Percentiles rank a stretch among this genome's conserved stretches.
phyloP scores from a whole-genome alignment of 2,113 vertebrate genomes.

The Salvelinus sp. region DNA sequence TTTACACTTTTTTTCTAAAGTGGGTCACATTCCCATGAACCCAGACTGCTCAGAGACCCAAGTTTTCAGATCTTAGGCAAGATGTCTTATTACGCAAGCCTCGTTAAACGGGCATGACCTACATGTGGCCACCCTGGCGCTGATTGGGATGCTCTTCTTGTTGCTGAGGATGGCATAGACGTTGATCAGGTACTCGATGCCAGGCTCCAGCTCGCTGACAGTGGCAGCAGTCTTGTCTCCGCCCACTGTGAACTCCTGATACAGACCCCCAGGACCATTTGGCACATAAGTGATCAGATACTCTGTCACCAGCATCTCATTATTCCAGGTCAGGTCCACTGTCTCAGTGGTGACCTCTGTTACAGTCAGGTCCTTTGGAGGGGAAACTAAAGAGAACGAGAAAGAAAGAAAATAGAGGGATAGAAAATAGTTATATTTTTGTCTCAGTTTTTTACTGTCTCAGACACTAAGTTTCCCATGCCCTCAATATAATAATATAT shows the following conservation, averaged over 20 bases:
- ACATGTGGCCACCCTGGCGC: slow-evolving; percentile 89
- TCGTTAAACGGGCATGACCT: slow-evolving; percentile 31
- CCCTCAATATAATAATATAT: background rate
- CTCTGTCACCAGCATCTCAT: slow-evolving; percentile 86
- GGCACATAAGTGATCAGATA: slow-evolving; percentile 87
- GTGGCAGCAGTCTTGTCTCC: slow-evolving; percentile 82
- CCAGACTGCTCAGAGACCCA: no score
- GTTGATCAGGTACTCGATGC: slow-evolving; percentile 89
- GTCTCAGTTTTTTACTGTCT: slow-evolving; percentile 9
- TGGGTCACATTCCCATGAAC: no score
- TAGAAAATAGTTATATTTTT: background rate
- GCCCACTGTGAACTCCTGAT: slow-evolving; percentile 82
- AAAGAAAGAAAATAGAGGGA: background rate
- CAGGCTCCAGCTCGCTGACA: slow-evolving; percentile 87
- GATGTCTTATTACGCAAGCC: no score
- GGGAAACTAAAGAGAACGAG: slow-evolving; percentile 78
- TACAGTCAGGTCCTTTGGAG: slow-evolving; percentile 84
- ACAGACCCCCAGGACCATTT: slow-evolving; percentile 80
- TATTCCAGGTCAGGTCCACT: slow-evolving; percentile 87
- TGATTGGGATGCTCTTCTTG: slow-evolving; percentile 89
- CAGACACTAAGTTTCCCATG: slow-evolving; percentile 35
- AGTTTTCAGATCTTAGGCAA: no score
- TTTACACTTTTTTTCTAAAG: no score
- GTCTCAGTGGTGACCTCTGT: slow-evolving; percentile 83
- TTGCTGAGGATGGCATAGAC: slow-evolving; percentile 92